Conservation (phyloP, 2,888 invertebrate genomes). For the Pseudanteris insignis region DNA sequence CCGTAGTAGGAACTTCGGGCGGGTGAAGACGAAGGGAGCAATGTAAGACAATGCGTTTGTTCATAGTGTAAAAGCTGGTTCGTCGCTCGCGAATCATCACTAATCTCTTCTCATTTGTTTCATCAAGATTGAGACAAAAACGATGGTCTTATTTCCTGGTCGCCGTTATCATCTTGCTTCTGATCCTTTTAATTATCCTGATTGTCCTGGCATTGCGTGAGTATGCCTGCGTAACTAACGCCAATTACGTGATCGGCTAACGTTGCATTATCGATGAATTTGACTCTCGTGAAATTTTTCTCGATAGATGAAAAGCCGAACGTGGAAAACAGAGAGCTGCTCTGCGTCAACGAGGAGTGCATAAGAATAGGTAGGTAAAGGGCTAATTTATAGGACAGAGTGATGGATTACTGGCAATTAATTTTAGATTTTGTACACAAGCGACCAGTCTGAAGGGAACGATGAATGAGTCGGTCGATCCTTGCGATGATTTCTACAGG, state of each 20-base stretch:
- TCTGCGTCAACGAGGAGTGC: slow-evolving; percentile 76
- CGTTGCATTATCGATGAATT: no score
- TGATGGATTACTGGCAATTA: no score
- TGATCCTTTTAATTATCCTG: slow-evolving; percentile 49
- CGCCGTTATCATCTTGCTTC: slow-evolving; percentile 46
- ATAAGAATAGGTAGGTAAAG: slow-evolving; percentile 67
- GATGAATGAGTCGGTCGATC: slow-evolving; percentile 77
- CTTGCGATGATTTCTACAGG: slow-evolving; percentile 84
- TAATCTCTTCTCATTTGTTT: slow-evolving; percentile 11
- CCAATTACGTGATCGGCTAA: no score
- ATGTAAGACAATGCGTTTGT: slow-evolving; percentile 57
- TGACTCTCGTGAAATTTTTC: slow-evolving; percentile 19
- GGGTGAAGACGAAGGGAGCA: slow-evolving; percentile 56
- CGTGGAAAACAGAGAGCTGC: slow-evolving; percentile 19
- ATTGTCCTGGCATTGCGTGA: slow-evolving; percentile 57
- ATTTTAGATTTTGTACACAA: no score
- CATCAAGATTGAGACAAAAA: slow-evolving; percentile 29
- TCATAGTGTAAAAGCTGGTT: no score
- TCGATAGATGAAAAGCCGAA: slow-evolving; percentile 48
- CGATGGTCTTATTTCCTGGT: slow-evolving; percentile 46
- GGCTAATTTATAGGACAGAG: no score
- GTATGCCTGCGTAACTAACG: slow-evolving; percentile 38
- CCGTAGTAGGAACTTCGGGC: slow-evolving; percentile 56
- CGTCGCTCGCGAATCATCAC: no score
- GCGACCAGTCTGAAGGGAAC: slow-evolving; percentile 79